Evolutionary conservation across 1,140 invertebrate genomes (phyloP), one percentile per base, ranked within the genome.

Genomic region (Drosophila sp.): DNA sequence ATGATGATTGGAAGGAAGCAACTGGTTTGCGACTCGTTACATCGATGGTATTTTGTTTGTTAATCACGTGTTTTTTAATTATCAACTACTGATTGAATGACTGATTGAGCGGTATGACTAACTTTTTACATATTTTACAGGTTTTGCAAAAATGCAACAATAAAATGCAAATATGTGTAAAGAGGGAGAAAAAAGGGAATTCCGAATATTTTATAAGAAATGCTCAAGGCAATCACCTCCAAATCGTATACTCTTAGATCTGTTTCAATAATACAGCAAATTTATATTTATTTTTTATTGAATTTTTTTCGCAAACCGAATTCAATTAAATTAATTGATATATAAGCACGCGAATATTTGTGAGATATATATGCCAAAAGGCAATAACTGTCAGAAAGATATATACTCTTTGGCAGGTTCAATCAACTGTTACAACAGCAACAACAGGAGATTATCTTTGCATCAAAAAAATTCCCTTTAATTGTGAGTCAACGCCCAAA

Each of bases 21-120:
- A 87, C 76, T 78, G 62, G 84, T 69, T 89, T 80, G 58, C 10
- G 8, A 89, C 83, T 80, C 47, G 79, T 87, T 87, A 62, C 72
- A 75, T 76, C 55, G 69, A 80, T 74, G 76, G 69, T 82, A 87
- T 86, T 87, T 89, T 66, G 41, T 62, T 61, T 57, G 62, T 70
- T 78, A 57, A 64, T 87, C 83, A 82, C 83, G 83, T 87, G 83
- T 82, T 82, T 72, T 79, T 54, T 85, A 72, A 72, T 82, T 72
- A 58, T 44, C 44, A 56, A 64, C 61, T 40, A 64, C 61, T 40
- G 66, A 72, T 56, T 30, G 30, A 47, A 29, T 57, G 38, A 7
- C 33, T 64, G 57, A 35, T 25, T 23, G n/a, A 62, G 17, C 1
- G 4, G 32, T 30, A 68, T 76, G 65, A 75, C 40, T 40, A 56